Percentiles rank a stretch among this genome's conserved stretches.
Conservation (phyloP, 2,888 invertebrate genomes). For the Venusia cambrica region DNA sequence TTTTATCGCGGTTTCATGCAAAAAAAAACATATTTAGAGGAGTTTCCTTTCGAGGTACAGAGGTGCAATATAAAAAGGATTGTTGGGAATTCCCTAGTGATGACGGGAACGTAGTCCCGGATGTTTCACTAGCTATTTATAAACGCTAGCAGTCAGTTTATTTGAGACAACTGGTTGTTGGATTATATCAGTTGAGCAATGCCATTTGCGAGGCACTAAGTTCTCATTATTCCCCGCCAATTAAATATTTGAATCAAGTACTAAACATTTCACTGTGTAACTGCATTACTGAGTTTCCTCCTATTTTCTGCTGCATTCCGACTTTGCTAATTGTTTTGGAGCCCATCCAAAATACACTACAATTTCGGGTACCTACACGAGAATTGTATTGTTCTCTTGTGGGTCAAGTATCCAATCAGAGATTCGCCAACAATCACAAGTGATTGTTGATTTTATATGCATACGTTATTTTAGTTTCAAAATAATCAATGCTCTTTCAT, state of each 20-base stretch:
- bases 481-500: no score
- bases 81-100: no score
- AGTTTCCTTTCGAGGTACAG: no score
- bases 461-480: no score
- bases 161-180: not conserved
- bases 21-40: no score
- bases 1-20: no score
- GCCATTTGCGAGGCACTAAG: constrained; percentile 8
- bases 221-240: constrained; percentile 15
- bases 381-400: constrained; percentile 31
- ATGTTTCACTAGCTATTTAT: no score
- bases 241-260: constrained; percentile 33
- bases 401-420: constrained; percentile 21
- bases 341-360: constrained; percentile 71
- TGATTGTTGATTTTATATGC: no score
- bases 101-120: no score
- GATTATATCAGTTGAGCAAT: not conserved
- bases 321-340: constrained; percentile 77
- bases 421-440: constrained; percentile 21
- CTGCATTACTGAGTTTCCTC: constrained; percentile 54
- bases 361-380: constrained; percentile 63
- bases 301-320: constrained; percentile 41
- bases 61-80: no score
- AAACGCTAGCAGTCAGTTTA: no score
- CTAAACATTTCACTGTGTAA: constrained; percentile 42